Evolutionary conservation across 1,140 invertebrate genomes (phyloP), one percentile per base, ranked within the genome.

Genomic region (Pentalonia nigronervosa): DNA sequence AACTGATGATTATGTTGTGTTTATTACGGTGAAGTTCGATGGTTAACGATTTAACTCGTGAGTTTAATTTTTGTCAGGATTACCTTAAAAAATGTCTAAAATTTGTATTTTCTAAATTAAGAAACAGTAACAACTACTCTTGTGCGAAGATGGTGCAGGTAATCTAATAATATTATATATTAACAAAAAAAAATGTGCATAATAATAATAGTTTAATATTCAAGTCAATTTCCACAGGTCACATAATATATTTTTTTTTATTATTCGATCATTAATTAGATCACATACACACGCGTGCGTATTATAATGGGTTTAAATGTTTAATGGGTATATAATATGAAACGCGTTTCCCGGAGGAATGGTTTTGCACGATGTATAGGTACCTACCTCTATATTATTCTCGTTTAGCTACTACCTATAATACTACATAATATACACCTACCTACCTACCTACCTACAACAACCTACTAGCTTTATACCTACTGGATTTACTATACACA

Each of bases 211-310:
- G 0, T 25, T 56, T 2, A 76, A 76, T 76, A 76, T 76, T 34
- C 30, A n/a, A 76, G 67, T 76, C 4, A 81, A 81, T 81, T 36
- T 81, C 17, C 67, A 81, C 76, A 7, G 76, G 34, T 81, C 76
- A 36, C 34, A 81, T 1, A 20, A 4, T 76, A 81, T 81, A 36
- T 84, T 84, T 84, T 84, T 84, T 84, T 21, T 21, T 23, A 84
- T 84, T 41, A 86, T 86, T 47, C 83, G 83, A 86, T 86, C 25
- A 20, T 86, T 86, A 47, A 86, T 86, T 86, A 86, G 83, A 86
- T 86, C 83, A 34, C 83, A 84, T 36, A 25, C 81, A 84, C 34
- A 21, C 1, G 7, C 81, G 21, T 84, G 36, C 36, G 81, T 81
- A 81, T 81, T 34, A 20, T 81, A 81, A 34, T 81, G 76, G 25